Conservation (phyloP, 2,113 vertebrate genomes). For the Psephotus haematonotus region DNA sequence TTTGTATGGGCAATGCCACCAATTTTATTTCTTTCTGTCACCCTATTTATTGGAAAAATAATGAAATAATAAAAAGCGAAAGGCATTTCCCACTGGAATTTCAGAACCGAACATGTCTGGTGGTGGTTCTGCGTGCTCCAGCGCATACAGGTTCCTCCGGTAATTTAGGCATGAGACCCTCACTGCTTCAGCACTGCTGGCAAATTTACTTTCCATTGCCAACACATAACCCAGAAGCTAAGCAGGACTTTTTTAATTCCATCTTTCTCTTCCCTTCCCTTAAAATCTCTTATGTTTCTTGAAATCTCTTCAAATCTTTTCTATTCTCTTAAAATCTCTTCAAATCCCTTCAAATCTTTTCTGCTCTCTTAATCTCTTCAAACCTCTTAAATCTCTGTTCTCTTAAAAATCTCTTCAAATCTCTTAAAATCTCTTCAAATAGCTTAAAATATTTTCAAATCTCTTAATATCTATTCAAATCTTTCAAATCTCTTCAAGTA, state of each 20-base stretch:
- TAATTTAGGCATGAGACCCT: not conserved
- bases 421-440: too few species aligned
- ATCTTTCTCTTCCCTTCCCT: not conserved
- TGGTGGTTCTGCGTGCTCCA: not conserved
- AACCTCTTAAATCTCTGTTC: too few species aligned
- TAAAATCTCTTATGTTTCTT: not conserved
- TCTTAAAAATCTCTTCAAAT: too few species aligned
- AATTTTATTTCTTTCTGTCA: not conserved
- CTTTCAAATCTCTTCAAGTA: too few species aligned
- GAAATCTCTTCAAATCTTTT: too few species aligned
- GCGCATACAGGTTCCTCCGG: rapidly evolving
- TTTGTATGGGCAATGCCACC: not conserved
- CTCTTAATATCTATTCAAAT: too few species aligned
- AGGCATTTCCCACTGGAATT: not conserved
- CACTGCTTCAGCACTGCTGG: not conserved
- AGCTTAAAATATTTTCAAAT: too few species aligned
- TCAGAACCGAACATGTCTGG: not conserved
- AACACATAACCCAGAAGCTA: not conserved
- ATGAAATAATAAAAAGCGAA: not conserved
- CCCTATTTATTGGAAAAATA: not conserved
- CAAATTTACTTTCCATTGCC: not conserved
- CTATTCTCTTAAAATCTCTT: not conserved
- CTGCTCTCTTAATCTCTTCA: too few species aligned
- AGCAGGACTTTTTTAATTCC: not conserved
- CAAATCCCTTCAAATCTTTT: too few species aligned